Evolutionary conservation across 1,140 invertebrate genomes (phyloP).

Genomic region (Monochamus saltuarius): DNA sequence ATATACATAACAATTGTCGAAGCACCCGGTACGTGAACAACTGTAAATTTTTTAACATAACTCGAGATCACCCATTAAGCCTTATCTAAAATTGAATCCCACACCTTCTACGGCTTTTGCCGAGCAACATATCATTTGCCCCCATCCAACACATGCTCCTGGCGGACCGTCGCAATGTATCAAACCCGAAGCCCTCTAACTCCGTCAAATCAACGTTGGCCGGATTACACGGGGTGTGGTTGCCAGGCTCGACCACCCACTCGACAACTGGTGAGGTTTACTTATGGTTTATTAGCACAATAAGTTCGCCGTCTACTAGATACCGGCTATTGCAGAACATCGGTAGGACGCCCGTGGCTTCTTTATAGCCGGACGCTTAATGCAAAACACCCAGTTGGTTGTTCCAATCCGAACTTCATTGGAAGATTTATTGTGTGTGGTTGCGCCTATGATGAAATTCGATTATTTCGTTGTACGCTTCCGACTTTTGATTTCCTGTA

Average conservation of each 20-base stretch:
- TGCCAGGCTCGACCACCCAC: slow-evolving; percentile 13
- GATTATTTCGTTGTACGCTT: no score
- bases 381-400: slow-evolving; percentile 17
- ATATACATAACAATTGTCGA: no score
- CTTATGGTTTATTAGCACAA: slow-evolving; percentile 19
- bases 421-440: neutral
- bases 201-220: slow-evolving; percentile 10
- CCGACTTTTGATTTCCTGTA: no score
- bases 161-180: no score
- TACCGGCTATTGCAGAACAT: neutral
- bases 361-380: slow-evolving; percentile 5
- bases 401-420: slow-evolving; percentile 10
- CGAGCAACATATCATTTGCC: no score
- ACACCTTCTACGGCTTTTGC: no score
- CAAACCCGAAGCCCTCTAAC: slow-evolving; percentile 9
- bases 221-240: slow-evolving; percentile 19
- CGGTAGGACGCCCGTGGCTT: slow-evolving; percentile 17
- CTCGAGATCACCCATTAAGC: no score
- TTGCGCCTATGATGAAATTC: no score
- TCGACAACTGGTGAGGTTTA: slow-evolving; percentile 11
- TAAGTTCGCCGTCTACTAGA: slow-evolving; percentile 17
- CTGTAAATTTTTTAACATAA: no score
- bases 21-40: no score
- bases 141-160: no score
- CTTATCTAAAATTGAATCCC: no score